These are phyloP conservation scores for Hemibagrus guttatus DNA, from an alignment of 2,797 vertebrate genomes.

Conservation along the genomic window DNA sequence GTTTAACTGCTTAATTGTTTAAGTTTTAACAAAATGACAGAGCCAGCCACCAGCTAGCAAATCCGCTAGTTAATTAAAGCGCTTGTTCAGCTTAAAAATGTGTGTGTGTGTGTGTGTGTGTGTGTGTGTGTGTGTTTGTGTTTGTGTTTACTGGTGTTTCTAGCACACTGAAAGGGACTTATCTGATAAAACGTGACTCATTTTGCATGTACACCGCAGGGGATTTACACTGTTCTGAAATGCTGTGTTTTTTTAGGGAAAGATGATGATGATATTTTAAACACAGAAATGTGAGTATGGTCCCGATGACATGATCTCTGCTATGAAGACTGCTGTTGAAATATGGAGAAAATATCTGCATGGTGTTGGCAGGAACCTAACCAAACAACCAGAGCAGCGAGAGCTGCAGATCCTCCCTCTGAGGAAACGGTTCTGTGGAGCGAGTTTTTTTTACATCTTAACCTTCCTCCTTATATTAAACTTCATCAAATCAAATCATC, in stretches of 20 bases:
- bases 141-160: not conserved
- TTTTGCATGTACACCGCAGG: not conserved
- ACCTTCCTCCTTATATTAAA: not conserved
- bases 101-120: not conserved
- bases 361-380: not conserved
- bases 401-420: not conserved
- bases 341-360: not conserved
- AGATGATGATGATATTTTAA: not conserved
- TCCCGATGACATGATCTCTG: not conserved
- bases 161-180: not conserved
- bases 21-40: not conserved
- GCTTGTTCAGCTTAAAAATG: not conserved
- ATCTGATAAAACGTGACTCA: not conserved
- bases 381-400: not conserved
- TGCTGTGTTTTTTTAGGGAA: not conserved
- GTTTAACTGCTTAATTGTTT: not conserved
- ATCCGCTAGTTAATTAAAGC: not conserved
- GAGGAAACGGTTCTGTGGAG: not conserved
- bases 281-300: not conserved
- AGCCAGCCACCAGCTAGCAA: not conserved
- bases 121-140: not conserved
- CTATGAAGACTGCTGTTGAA: not conserved
- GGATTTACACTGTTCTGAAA: constrained; percentile 7
- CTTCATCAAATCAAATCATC: not conserved
- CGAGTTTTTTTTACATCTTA: not conserved